phyloP scores from a whole-genome alignment of 2,113 vertebrate genomes.

The Australoheros scitulus region DNA sequence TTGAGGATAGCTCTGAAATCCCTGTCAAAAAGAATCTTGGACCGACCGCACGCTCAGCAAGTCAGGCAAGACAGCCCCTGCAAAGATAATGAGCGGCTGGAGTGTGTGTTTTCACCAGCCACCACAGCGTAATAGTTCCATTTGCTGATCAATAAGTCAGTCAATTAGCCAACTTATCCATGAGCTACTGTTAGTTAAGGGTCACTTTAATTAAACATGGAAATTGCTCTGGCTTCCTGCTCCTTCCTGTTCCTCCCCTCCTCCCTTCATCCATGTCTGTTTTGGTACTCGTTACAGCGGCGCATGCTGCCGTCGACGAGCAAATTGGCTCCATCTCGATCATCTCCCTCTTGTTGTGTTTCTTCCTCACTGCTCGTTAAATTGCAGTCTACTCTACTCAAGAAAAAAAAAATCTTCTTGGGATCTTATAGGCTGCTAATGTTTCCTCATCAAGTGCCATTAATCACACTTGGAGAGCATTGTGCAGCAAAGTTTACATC shows the following conservation, averaged over 20 bases:
- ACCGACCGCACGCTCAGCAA: neutral
- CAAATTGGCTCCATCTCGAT: conserved; percentile 74
- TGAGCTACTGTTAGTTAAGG: conserved; percentile 21
- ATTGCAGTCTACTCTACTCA: conserved; percentile 46
- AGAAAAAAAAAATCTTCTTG: conserved; percentile 26
- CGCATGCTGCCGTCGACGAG: conserved; percentile 33
- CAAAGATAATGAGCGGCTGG: conserved; percentile 26
- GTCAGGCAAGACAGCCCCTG: neutral
- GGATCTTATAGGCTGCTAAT: conserved; percentile 52
- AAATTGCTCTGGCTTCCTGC: neutral
- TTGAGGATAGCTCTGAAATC: conserved; percentile 32
- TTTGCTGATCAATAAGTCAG: conserved; percentile 55
- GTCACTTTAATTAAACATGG: conserved; percentile 55
- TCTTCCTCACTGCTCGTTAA: conserved; percentile 64
- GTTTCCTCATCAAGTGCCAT: conserved; percentile 61
- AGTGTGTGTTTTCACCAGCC: conserved; percentile 14
- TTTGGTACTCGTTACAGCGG: conserved; percentile 47
- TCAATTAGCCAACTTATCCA: conserved; percentile 47
- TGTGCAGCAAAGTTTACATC: conserved; percentile 38
- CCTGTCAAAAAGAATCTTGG: conserved; percentile 45
- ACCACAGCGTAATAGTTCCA: conserved; percentile 27
- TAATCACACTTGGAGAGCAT: conserved; percentile 59
- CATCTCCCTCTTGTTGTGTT: conserved; percentile 62
- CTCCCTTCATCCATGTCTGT: conserved; percentile 33
- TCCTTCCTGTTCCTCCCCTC: neutral